phyloP scores from a whole-genome alignment of 2,113 vertebrate genomes.

The Oophaga pumilio region DNA sequence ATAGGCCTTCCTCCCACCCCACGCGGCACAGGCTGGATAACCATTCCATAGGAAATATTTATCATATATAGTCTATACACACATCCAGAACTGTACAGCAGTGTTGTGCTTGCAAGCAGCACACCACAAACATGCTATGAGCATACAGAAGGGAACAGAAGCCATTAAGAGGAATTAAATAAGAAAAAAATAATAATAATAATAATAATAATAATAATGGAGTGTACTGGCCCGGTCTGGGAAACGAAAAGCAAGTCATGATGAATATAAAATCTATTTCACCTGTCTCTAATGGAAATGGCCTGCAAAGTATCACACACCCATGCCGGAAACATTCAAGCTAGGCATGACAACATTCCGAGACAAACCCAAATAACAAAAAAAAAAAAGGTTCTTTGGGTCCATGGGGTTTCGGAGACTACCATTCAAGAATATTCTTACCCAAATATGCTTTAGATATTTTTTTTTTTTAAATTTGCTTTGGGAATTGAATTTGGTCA shows the following conservation, averaged over 20 bases:
- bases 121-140: slow-evolving; percentile 55
- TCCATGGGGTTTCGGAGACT: background rate
- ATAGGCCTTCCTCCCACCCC: slow-evolving; percentile 15
- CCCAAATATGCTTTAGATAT: background rate
- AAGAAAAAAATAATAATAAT: background rate
- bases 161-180: slow-evolving; percentile 30
- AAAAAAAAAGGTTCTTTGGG: background rate
- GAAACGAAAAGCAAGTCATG: background rate
- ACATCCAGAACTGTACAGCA: slow-evolving; percentile 58
- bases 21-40: slow-evolving; percentile 54
- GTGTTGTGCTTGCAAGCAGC: slow-evolving; percentile 55
- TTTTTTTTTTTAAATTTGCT: background rate
- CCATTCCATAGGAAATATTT: slow-evolving; percentile 59
- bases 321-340: background rate
- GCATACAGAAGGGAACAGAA: slow-evolving; percentile 51
- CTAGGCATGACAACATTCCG: background rate
- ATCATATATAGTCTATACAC: slow-evolving; percentile 58
- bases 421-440: background rate
- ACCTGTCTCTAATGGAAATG: background rate
- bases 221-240: background rate
- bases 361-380: background rate
- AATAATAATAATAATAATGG: background rate
- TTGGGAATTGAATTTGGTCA: background rate
- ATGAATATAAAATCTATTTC: background rate
- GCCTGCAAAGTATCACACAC: background rate